These are phyloP conservation scores for Ceyx margarethae DNA, from an alignment of 2,113 vertebrate genomes.

Conservation along the genomic window DNA sequence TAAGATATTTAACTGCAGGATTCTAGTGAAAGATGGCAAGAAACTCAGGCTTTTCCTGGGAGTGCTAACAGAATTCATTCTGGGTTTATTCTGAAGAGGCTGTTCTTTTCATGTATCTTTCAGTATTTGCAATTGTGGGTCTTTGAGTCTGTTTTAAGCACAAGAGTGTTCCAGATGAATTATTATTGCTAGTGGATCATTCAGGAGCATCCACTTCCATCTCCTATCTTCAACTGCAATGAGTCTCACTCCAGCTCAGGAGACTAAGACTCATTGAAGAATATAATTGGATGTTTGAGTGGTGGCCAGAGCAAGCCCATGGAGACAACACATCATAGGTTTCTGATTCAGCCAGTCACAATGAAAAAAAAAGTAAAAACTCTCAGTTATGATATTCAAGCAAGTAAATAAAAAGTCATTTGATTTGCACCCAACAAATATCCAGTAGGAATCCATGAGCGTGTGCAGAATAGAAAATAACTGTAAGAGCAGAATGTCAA, in stretches of 20 bases:
- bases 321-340: neutral
- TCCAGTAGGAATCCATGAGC: neutral
- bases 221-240: neutral
- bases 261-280: neutral
- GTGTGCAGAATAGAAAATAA: neutral
- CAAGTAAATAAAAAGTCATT: neutral
- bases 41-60: neutral
- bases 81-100: neutral
- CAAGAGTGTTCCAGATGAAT: neutral
- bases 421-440: neutral
- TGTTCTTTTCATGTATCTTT: neutral
- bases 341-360: neutral
- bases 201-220: neutral
- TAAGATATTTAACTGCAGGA: neutral
- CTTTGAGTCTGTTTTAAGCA: neutral
- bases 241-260: neutral
- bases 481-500: neutral
- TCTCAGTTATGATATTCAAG: neutral
- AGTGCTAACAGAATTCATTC: neutral
- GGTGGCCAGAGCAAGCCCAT: neutral
- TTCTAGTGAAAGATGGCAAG: neutral
- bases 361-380: neutral
- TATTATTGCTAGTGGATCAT: neutral
- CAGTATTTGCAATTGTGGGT: neutral
- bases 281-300: neutral